Base-by-base conservation (phyloP, 2,113 vertebrate species). In the Marmota monax region DNA sequence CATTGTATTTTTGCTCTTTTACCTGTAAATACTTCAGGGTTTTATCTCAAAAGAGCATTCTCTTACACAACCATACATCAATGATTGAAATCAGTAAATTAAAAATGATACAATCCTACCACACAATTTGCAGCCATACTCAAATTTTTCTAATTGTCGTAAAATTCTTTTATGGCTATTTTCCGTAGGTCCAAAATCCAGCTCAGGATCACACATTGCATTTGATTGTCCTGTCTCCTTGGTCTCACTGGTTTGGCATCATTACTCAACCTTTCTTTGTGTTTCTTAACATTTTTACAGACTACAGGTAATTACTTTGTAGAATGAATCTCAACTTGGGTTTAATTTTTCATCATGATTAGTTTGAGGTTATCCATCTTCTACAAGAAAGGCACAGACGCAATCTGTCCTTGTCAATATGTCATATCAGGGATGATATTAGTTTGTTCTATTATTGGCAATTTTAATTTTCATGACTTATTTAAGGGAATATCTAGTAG, bases 391-490 rank as follows among this genome's bases (percentile, higher is more conserved):
- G 85, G 37, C 45, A 73, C 22, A 83, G n/a, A 84, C 45, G 1
- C 4, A 29, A 4, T 27, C 5, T 72, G 11, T 56, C 18, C 18
- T 37, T 82, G 53, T 22, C n/a, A 18, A 9, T 65, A 4, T 32
- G 12, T 58, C 32, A 6, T 45, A 70, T 73, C 23, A 67, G 9
- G 29, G 9, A 61, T 69, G 16, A 8, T 37, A 56, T 18, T 90
- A 56, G 6, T 76, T 34, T 32, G 22, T 80, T 77, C 23, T 29
- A 8, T 53, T 92, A 53, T 20, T 94, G 34, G 69, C 29, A 25
- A 74, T 70, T 92, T 95, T 76, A 82, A 85, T 84, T 96, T 93
- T 88, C 10, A 77, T 73, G 20, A 78, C 9, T 45, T 95, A 25
- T 39, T 39, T 29, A 78, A 91, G 25, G 7, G 9, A 58, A 0